phyloP scores from a whole-genome alignment of 2,113 vertebrate species.

The Rhinopomastus cyanomelas region DNA sequence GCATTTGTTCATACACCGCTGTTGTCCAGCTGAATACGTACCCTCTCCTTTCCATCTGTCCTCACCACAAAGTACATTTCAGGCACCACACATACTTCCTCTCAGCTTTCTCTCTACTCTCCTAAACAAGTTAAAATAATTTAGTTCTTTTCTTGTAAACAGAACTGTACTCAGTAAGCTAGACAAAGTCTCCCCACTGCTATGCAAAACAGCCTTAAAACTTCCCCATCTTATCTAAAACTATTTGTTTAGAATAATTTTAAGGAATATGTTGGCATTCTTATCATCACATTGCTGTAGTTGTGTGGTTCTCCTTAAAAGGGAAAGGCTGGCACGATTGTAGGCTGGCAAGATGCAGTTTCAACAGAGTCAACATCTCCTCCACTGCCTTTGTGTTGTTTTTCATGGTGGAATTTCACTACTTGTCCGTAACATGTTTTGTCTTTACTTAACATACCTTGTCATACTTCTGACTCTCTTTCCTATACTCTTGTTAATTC shows the following conservation, averaged over 20 bases:
- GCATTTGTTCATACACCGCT: background rate
- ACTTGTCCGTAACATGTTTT: background rate
- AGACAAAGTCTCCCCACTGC: conserved; percentile 33
- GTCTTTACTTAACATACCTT: background rate
- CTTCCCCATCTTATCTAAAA: conserved; percentile 57
- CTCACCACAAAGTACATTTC: background rate
- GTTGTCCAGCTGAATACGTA: background rate
- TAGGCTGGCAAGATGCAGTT: background rate
- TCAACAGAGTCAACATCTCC: background rate
- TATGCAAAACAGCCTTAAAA: background rate
- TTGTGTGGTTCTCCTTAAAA: conserved; percentile 46
- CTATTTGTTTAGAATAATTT: conserved; percentile 57
- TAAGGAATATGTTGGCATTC: conserved; percentile 8
- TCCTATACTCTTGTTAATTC: background rate
- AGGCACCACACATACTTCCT: background rate
- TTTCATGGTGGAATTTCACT: background rate
- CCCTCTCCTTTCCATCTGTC: background rate
- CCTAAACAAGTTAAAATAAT: conserved; percentile 29
- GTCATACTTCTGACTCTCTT: background rate
- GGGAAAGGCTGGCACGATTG: background rate
- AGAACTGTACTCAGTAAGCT: background rate
- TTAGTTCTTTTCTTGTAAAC: conserved; percentile 23
- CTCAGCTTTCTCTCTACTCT: background rate
- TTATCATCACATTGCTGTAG: background rate
- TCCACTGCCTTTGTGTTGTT: background rate